Conservation (phyloP, 2,113 vertebrate species). For the Falcunculus frontatus region DNA sequence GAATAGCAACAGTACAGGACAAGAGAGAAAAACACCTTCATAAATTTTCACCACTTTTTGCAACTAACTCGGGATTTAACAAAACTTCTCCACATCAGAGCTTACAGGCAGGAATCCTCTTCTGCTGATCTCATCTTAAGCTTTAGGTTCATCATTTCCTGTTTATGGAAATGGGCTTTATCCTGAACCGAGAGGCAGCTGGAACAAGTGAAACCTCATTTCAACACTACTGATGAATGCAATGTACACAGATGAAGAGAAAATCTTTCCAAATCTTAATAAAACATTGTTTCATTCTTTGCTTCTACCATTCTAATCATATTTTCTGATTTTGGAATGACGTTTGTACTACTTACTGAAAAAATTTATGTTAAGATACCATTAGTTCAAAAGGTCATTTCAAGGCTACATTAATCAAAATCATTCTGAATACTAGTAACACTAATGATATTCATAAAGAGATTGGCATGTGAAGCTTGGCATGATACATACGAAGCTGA, state of each 20-base stretch:
- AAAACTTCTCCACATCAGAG: neutral
- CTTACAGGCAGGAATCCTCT: neutral
- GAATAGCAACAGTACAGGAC: neutral
- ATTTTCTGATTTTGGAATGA: neutral
- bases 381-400: neutral
- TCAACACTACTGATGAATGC: neutral
- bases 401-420: neutral
- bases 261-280: neutral
- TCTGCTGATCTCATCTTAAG: constrained; percentile 16
- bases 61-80: neutral
- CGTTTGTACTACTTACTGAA: neutral
- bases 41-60: neutral
- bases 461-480: neutral
- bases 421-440: neutral
- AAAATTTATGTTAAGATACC: neutral
- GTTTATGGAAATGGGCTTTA: neutral
- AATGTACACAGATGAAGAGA: neutral
- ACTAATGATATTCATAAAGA: neutral
- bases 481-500: neutral
- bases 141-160: constrained; percentile 21
- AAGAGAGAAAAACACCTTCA: neutral
- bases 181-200: constrained; percentile 1
- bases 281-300: neutral
- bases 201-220: neutral
- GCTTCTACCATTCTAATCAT: neutral